These are phyloP conservation scores for Mamestra brassicae DNA, from an alignment of 2,888 invertebrate species.

Conservation along the genomic window DNA sequence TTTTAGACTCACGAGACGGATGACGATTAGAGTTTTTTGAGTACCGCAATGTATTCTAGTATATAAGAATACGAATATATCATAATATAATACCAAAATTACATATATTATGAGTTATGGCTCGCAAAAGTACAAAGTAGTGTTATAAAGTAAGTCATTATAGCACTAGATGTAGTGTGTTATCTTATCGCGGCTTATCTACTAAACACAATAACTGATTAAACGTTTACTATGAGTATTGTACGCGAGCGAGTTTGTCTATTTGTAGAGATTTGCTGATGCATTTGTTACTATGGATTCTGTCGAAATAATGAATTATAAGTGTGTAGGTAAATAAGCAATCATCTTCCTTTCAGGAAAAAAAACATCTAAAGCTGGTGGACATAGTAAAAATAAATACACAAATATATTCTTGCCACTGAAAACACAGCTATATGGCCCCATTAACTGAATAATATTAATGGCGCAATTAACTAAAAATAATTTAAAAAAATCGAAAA, in stretches of 20 bases:
- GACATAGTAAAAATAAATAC: not conserved
- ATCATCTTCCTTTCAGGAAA: not conserved
- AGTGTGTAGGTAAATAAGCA: not conserved
- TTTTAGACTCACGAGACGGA: not conserved
- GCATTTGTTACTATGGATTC: not conserved
- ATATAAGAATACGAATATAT: too few relatives aligned
- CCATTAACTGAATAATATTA: not conserved
- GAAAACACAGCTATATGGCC: too few relatives aligned
- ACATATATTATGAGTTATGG: not conserved
- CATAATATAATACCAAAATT: not conserved
- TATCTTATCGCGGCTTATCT: conserved; percentile 58
- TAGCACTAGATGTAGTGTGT: conserved; percentile 10
- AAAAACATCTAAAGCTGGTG: not conserved
- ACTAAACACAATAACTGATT: conserved; percentile 53
- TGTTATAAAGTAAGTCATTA: conserved; percentile 30
- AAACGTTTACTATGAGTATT: conserved; percentile 47
- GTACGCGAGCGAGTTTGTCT: conserved; percentile 7
- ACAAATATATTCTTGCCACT: too few relatives aligned
- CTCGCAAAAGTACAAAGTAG: not conserved
- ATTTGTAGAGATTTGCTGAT: conserved; percentile 14
- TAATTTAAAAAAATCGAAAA: not conserved
- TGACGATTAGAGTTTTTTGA: not conserved
- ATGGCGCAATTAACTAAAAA: not conserved
- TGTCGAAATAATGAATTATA: not conserved
- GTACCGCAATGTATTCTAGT: too few relatives aligned